These are phyloP conservation scores for Torymus tubicola DNA, from an alignment of 2,888 invertebrate genomes.

Conservation along the genomic window DNA sequence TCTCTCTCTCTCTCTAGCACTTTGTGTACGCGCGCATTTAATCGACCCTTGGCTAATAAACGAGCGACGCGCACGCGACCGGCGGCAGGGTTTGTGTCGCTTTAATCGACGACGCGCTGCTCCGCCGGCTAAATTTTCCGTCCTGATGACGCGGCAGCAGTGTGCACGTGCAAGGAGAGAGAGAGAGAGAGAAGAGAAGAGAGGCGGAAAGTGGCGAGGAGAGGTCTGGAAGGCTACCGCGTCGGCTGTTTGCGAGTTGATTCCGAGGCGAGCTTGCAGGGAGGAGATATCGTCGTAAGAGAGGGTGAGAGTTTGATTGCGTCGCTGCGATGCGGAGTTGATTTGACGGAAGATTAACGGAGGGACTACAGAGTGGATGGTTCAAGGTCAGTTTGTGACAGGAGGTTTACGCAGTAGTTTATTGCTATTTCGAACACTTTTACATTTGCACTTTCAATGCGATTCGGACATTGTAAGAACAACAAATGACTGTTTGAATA, in stretches of 20 bases:
- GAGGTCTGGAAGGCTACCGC: background rate
- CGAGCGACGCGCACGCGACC: conserved; percentile 16
- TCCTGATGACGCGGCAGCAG: conserved; percentile 23
- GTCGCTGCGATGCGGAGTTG: background rate
- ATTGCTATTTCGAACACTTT: too few species aligned
- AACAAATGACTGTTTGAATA: too few species aligned
- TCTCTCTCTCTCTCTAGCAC: background rate
- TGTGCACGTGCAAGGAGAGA: too few species aligned
- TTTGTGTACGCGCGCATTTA: conserved; percentile 52
- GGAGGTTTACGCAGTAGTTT: too few species aligned
- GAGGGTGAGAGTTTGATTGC: background rate
- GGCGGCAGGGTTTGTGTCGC: conserved; percentile 35
- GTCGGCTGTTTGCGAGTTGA: background rate
- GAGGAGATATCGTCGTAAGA: background rate
- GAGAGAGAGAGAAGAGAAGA: too few species aligned
- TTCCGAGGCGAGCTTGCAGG: background rate
- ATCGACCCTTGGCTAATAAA: conserved; percentile 61
- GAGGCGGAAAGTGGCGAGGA: background rate
- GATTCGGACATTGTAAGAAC: too few species aligned
- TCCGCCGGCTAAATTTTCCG: conserved; percentile 32
- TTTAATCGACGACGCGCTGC: conserved; percentile 46
- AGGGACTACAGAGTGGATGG: background rate
- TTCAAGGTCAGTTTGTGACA: too few species aligned
- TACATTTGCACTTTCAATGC: too few species aligned
- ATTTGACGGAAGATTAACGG: background rate